Evolutionary conservation across 64 coral and sea anemone genomes (phyloP).

Genomic region (Dendronephthya gigantea): DNA sequence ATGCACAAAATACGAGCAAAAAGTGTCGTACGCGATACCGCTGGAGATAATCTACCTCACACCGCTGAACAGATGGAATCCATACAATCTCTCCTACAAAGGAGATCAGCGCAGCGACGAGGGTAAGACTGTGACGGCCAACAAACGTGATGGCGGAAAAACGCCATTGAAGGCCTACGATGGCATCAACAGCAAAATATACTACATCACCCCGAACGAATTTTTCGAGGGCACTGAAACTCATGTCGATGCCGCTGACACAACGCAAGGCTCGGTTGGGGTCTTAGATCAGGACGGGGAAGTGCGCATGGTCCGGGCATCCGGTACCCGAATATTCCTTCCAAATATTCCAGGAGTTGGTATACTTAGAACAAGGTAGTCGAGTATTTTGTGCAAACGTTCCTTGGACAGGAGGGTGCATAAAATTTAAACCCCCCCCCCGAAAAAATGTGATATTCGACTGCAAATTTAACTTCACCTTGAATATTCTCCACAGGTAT

Average conservation of each 20-base stretch:
- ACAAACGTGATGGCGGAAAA: conserved; percentile 50
- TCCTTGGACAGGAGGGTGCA: too few relatives aligned
- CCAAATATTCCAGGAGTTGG: conserved; percentile 37
- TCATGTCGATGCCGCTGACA: conserved; percentile 59
- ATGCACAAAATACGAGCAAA: conserved; percentile 36
- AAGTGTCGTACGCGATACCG: conserved; percentile 52
- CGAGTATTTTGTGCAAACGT: too few relatives aligned
- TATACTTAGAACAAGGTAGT: conserved; percentile 19
- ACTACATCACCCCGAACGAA: conserved; percentile 62
- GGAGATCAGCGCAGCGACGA: neutral
- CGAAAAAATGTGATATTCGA: too few relatives aligned
- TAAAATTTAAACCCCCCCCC: too few relatives aligned
- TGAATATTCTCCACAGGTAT: too few relatives aligned
- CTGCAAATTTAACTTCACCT: too few relatives aligned
- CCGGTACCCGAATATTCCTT: conserved; percentile 52
- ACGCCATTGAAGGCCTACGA: conserved; percentile 53
- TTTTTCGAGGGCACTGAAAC: conserved; percentile 63
- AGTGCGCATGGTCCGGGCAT: neutral
- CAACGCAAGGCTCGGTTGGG: conserved; percentile 55
- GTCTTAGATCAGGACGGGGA: conserved; percentile 39
- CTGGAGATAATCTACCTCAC: conserved; percentile 65
- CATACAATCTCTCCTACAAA: conserved; percentile 57
- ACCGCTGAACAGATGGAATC: conserved; percentile 58
- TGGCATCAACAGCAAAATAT: conserved; percentile 63
- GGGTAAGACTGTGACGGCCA: conserved; percentile 34